Evolutionary conservation across 30 jellyfish, hydroid and myxozoan species (phyloP), one percentile per base, ranked within the genome.

Genomic region (Pelagia noctiluca): DNA sequence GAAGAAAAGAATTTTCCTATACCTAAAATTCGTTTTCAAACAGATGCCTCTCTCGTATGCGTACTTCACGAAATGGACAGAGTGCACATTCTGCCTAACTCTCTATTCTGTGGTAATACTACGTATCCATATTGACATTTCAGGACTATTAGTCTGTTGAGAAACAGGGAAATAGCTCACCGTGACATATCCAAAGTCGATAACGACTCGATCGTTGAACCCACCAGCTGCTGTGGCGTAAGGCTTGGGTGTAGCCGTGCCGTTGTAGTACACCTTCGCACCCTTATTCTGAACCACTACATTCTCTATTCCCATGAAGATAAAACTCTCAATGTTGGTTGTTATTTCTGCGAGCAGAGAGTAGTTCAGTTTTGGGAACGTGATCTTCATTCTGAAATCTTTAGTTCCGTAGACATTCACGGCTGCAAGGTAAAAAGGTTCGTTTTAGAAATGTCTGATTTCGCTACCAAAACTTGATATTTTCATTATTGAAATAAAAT

Each of bases 321-420:
- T 63, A 62, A 53, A 85, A 35, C 78, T 87, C 60, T 90, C 94
- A 12, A 90, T 85, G 49, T 90, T 85, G 35, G 96, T 85, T 12
- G 97, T 90, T 47, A 90, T 42, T 63, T 90, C 97, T 21, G 84
- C 96, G 2, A 76, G 37, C 64, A 85, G 60, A 21, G 96, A 54
- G 76, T 76, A 77, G 91, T 90, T 85, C 71, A 90, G 90, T 24
- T 63, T 72, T 33, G 97, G 97, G 42, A 90, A 74, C 10, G 19
- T 46, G 30, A 90, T 65, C n/a, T 16, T 50, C 97, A 90, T 90
- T 12, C 71, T 28, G 26, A 90, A 68, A 26, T 53, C 34, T 35
- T 50, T 73, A 2, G 84, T 66, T 21, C 71, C 84, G 57, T 90
- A 83, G 8, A 70, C 90, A 12, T 31, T 28, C 5, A 83, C 78